Evolutionary conservation across 2,797 vertebrate species (phyloP), one percentile per base, ranked within the genome.

Genomic region (Gastrophryne carolinensis): DNA sequence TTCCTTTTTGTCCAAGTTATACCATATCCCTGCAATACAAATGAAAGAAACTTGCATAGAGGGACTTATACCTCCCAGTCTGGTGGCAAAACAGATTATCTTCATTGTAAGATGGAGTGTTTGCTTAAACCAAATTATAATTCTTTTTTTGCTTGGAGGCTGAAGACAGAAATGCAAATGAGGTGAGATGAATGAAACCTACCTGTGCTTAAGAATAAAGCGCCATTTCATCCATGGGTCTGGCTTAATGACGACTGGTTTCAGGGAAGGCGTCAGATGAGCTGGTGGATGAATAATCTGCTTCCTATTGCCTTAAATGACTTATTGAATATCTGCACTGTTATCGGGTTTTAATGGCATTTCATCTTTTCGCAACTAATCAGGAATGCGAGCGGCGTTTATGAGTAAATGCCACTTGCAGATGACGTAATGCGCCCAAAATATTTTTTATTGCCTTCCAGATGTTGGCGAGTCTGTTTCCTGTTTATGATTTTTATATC

Each of bases 371-470:
- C 21, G 56, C 12, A 23, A 62, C 24, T 52, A 37, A 67, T 68
- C 50, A 44, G 49, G 8, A 23, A n/a, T 4, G 32, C 1, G 30
- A 32, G 32, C 44, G 37, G 35, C 32, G 13, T 5, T 29, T n/a
- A 21, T 13, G 5, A 12, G 17, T 13, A 60, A 60, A 23, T 60
- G 63, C 53, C 30, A 60, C 44, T 49, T 67, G 21, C 21, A 30
- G 32, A 63, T 26, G 7, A 24, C 49, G 47, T 50, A 21, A 60
- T 37, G 54, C n/a, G 3, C 15, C 19, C 63, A 19, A 61, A 26
- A 58, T 68, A 75, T 49, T 39, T n/a, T 44, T 47, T 66, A 74
- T 75, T 39, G 17, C 17, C 50, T 60, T 52, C 23, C 32, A 52
- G 58, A 47, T 72, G 70, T 49, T 67, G 17, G 4, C 7, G 52